Percentiles rank a stretch among this genome's conserved stretches.
Conservation (phyloP, 2,113 vertebrate species). For the Dinomys branickii region DNA sequence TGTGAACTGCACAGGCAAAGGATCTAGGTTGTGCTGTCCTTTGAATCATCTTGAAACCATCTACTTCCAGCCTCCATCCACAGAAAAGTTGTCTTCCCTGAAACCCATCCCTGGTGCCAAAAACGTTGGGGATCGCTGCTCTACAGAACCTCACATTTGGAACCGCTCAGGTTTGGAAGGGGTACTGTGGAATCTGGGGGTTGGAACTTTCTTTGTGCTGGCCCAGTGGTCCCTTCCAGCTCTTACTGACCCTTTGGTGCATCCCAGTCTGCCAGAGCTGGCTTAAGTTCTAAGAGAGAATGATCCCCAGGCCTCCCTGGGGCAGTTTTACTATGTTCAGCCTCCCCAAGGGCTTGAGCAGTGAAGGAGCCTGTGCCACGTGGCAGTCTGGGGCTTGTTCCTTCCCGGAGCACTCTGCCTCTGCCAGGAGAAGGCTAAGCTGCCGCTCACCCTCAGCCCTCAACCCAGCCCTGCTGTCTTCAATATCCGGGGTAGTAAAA, state of each 20-base stretch:
- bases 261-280: background rate
- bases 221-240: background rate
- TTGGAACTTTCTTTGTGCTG: background rate
- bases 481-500: background rate
- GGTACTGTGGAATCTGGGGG: background rate
- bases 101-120: background rate
- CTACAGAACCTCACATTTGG: background rate
- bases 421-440: background rate
- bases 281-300: background rate
- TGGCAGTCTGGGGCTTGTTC: background rate
- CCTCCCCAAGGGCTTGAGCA: background rate
- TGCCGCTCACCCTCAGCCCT: background rate
- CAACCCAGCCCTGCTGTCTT: background rate
- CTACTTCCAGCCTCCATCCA: background rate
- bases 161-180: background rate
- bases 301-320: background rate
- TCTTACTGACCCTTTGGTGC: background rate
- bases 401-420: background rate
- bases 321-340: background rate
- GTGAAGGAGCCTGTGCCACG: too few species aligned
- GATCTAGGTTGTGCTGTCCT: background rate
- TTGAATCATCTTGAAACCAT: background rate
- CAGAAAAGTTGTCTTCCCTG: background rate
- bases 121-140: background rate
- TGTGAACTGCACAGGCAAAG: background rate